Evolutionary conservation across 2,113 vertebrate genomes (phyloP).

Genomic region (Phyllopteryx taeniolatus): DNA sequence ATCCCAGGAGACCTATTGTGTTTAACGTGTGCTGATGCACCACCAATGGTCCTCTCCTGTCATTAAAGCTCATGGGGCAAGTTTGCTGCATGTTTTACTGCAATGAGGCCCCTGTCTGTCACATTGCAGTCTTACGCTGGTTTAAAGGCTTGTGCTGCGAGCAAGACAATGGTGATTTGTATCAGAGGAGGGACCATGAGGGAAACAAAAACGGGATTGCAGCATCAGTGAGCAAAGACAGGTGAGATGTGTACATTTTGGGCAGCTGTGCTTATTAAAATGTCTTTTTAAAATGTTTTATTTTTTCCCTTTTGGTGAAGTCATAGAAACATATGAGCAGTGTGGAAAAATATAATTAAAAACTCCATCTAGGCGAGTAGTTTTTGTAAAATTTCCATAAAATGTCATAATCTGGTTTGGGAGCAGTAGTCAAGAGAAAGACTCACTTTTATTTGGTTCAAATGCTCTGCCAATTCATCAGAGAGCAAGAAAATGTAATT

Average conservation of each 20-base stretch:
- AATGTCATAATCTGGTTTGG: constrained; percentile 8
- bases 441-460: not conserved
- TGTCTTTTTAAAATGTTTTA: constrained; percentile 20
- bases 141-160: constrained; percentile 22
- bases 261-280: not conserved
- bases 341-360: constrained; percentile 16
- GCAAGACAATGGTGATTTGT: constrained; percentile 22
- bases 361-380: constrained; percentile 23
- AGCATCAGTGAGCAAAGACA: not conserved
- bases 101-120: constrained; percentile 63
- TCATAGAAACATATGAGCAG: constrained; percentile 18
- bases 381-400: constrained; percentile 23
- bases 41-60: constrained; percentile 47
- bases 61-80: constrained; percentile 67
- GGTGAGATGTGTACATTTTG: not conserved
- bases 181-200: constrained; percentile 10
- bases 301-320: constrained; percentile 10
- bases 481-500: constrained; percentile 7
- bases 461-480: not conserved
- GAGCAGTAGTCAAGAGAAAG: constrained; percentile 2
- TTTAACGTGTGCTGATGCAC: constrained; percentile 52
- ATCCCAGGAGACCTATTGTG: constrained; percentile 52
- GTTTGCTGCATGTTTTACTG: constrained; percentile 63
- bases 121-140: constrained; percentile 47
- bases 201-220: constrained; percentile 1